Base-by-base conservation (phyloP, 2,888 invertebrate species). In the Polymixis flavicincta region DNA sequence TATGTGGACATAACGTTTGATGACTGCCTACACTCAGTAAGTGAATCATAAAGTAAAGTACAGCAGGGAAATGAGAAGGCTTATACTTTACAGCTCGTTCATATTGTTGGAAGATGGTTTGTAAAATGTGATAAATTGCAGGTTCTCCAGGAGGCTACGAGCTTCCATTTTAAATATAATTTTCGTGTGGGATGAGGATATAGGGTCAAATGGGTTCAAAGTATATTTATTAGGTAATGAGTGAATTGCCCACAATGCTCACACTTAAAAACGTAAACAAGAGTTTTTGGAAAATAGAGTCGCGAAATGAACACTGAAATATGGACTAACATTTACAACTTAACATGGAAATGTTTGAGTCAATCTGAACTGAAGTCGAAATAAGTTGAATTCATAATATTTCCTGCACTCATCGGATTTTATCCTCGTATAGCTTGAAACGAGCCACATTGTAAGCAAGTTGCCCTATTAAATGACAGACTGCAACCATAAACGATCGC, bases 31-130 rank as follows among this genome's bases (percentile, higher is more conserved):
- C 72, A 76, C 61, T 63, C 48, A 50, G 57, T 68, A 67, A 85
- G 64, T 76, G 84, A 80, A 84, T 72, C 73, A 64, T 84, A 79
- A 78, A 83, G 42, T 61, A 57, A 67, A 79, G 68, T 63, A 74
- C 59, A 69, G 79, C 61, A 74, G 55, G 48, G 32, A 71, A 57
- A 69, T 76, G 64, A 64, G 42, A 60, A 67, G 57, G 32, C 64
- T 80, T n/a, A 72, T 45, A 25, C 54, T 60, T 59, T 77, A 82
- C 28, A 28, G 63, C 37, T 19, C 14, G 25, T n/a, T 32, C 45
- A 14, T 59, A 17, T 52, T 59, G 63, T 54, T 63, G 52, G 19
- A 5, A 57, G 57, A 61, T 48, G n/a, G 25, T 45, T 67, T 50
- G 63, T 25, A 28, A 63, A 48, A 61, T 42, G 45, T 25, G 50